These are phyloP conservation scores for Leptinotarsa texana DNA, from an alignment of 1,140 invertebrate genomes.

Conservation along the genomic window DNA sequence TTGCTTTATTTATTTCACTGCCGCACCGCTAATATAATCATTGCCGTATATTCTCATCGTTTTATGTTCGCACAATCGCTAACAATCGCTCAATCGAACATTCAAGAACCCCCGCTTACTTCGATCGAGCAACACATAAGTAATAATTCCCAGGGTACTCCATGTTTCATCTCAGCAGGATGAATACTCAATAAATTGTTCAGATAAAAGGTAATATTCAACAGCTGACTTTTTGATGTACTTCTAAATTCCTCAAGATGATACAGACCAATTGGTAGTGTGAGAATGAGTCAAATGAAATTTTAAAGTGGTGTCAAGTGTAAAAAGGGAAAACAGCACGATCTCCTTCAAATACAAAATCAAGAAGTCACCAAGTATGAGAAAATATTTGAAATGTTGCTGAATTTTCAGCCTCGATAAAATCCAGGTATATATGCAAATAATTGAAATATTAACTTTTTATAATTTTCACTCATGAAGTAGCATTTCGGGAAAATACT, in stretches of 20 bases:
- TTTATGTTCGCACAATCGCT: conserved; percentile 15
- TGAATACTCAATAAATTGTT: conserved; percentile 17
- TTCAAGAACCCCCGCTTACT: conserved; percentile 24
- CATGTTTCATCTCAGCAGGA: conserved; percentile 21
- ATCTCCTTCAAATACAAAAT: not conserved
- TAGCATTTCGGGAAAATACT: no score
- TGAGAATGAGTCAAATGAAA: not conserved
- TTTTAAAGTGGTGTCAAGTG: not conserved
- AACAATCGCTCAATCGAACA: conserved; percentile 15
- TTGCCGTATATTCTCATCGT: conserved; percentile 9
- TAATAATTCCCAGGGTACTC: conserved; percentile 27
- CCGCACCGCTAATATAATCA: not conserved
- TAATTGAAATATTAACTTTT: no score
- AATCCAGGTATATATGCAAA: no score
- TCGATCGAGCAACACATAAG: conserved; percentile 20
- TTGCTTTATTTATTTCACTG: not conserved
- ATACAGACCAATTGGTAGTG: conserved; percentile 5
- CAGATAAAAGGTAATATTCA: conserved; percentile 16
- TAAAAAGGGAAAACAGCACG: not conserved
- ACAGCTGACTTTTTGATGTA: conserved; percentile 8
- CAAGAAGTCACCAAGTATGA: no score
- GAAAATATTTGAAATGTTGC: no score
- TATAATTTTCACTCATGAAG: no score
- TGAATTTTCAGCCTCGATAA: no score
- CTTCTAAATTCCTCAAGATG: not conserved